phyloP scores from a whole-genome alignment of 2,113 vertebrate genomes.

The Nesoenas mayeri region DNA sequence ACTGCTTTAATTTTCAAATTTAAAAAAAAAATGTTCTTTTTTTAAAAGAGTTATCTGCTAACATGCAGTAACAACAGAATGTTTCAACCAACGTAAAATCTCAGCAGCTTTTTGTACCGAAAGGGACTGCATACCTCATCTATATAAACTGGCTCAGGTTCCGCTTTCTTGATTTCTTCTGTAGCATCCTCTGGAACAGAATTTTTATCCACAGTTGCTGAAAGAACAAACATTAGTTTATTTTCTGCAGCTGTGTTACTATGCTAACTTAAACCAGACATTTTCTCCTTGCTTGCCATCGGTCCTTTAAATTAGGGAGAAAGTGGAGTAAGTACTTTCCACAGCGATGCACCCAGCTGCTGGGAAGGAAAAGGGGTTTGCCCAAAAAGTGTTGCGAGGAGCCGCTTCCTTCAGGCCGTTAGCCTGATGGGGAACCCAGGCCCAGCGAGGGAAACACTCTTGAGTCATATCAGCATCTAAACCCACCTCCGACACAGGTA shows the following conservation, averaged over 20 bases:
- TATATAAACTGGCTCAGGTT: slow-evolving; percentile 91
- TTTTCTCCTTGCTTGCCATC: background rate
- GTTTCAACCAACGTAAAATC: background rate
- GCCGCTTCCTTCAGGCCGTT: background rate
- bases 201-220: slow-evolving; percentile 79
- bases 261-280: background rate
- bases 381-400: background rate
- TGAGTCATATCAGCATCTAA: background rate
- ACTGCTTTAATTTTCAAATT: background rate
- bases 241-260: background rate
- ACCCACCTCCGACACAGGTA: background rate
- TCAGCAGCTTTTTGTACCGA: background rate
- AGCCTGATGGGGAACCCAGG: background rate
- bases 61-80: background rate
- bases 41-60: background rate
- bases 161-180: slow-evolving; percentile 79
- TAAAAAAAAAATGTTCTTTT: background rate
- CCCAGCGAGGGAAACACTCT: background rate
- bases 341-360: background rate
- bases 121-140: slow-evolving; percentile 84
- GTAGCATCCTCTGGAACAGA: slow-evolving; percentile 74
- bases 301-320: background rate
- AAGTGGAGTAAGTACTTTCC: background rate
- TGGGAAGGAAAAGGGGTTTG: background rate
- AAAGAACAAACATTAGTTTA: slow-evolving; percentile 37